Conservation (phyloP, 2,113 vertebrate genomes). For the Falco punctatus region DNA sequence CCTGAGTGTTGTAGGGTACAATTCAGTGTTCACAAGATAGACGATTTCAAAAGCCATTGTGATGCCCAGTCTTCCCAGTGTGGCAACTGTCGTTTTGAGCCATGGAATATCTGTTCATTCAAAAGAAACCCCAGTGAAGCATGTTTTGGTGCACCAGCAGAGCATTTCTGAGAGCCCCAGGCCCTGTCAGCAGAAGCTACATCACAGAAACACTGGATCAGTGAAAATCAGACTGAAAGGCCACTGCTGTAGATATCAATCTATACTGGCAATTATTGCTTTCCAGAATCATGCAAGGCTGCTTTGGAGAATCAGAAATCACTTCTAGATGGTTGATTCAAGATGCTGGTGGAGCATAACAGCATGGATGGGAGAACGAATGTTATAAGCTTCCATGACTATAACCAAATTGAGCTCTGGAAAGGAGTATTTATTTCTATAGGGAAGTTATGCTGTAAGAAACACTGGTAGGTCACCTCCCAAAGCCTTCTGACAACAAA, state of each 20-base stretch:
- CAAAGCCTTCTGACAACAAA: neutral
- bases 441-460: neutral
- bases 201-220: neutral
- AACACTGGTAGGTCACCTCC: neutral
- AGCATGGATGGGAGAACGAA: neutral
- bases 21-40: conserved; percentile 90
- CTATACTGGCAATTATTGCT: neutral
- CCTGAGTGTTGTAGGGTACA: conserved; percentile 91
- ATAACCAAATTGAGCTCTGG: neutral
- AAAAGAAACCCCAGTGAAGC: neutral
- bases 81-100: conserved; percentile 85
- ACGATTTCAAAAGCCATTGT: conserved; percentile 94
- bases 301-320: neutral
- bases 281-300: neutral
- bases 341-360: neutral
- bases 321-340: neutral
- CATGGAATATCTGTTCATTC: conserved; percentile 81
- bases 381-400: neutral
- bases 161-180: neutral
- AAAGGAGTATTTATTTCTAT: neutral
- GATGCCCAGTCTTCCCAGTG: conserved; percentile 88
- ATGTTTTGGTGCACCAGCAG: neutral
- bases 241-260: neutral
- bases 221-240: neutral
- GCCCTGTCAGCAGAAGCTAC: neutral